phyloP scores from a whole-genome alignment of 2,797 vertebrate species.

The Enteromius afrohamiltoni region DNA sequence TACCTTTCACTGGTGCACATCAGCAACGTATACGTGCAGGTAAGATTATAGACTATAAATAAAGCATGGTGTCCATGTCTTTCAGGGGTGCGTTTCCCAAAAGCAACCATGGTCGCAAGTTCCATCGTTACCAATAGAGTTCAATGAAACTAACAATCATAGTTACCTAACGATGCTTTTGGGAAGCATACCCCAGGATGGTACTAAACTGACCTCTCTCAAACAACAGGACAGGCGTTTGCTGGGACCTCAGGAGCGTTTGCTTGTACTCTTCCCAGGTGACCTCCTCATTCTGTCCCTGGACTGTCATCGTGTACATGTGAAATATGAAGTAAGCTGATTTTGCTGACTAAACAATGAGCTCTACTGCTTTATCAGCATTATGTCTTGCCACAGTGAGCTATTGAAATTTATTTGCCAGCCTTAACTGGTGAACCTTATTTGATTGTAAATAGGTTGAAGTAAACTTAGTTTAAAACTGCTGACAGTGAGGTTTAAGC shows the following conservation, averaged over 20 bases:
- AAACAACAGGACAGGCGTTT: conserved; percentile 43
- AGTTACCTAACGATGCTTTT: no score
- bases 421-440: not conserved
- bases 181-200: not conserved
- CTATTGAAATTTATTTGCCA: not conserved
- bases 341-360: conserved; percentile 19
- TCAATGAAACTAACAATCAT: no score
- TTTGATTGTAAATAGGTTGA: not conserved
- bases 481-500: conserved; percentile 8
- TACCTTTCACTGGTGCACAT: conserved; percentile 78
- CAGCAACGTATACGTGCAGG: conserved; percentile 73
- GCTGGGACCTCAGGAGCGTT: conserved; percentile 78
- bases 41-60: conserved; percentile 48
- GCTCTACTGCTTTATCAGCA: not conserved
- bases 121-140: no score
- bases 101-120: no score
- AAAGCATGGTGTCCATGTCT: not conserved
- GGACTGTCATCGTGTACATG: conserved; percentile 71
- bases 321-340: conserved; percentile 80
- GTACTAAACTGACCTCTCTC: not conserved
- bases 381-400: not conserved
- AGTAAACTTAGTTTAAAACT: not conserved
- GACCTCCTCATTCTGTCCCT: conserved; percentile 84
- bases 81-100: not conserved
- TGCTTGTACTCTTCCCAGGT: conserved; percentile 82